Percentiles rank a stretch among this genome's conserved stretches.
Conservation (phyloP, 2,888 invertebrate genomes). For the Pachliopta kotzebuea region DNA sequence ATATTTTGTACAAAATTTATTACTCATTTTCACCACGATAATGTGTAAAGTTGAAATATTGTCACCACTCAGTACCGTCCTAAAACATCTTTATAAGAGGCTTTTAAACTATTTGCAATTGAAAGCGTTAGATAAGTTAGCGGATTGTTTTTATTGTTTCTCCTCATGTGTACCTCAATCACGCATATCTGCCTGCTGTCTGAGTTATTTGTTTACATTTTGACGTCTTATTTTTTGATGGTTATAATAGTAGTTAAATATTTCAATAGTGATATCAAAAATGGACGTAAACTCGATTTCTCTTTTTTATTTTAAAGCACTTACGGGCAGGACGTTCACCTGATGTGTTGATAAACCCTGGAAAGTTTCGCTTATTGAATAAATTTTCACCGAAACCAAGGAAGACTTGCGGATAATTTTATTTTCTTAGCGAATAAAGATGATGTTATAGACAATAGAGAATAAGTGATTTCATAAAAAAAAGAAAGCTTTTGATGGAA, state of each 20-base stretch:
- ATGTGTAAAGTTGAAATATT: background rate
- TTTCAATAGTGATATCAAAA: background rate
- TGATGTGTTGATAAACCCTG: no score
- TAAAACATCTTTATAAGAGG: constrained; percentile 3
- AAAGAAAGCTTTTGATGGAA: no score
- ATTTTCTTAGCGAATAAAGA: no score
- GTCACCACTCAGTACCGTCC: constrained; percentile 3
- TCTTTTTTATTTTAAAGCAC: background rate
- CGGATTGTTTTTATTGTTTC: constrained; percentile 5
- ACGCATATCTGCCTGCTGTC: background rate
- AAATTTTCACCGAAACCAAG: no score
- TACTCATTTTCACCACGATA: background rate
- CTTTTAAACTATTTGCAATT: constrained; percentile 10
- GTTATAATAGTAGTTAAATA: background rate
- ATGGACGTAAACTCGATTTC: background rate
- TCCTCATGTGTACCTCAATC: background rate
- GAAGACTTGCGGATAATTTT: no score
- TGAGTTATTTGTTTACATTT: constrained; percentile 4
- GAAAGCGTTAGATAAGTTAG: constrained; percentile 6
- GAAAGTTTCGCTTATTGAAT: no score
- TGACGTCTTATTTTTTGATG: background rate
- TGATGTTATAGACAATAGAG: no score
- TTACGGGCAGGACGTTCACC: background rate
- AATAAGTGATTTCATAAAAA: no score
- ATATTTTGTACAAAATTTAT: background rate